Evolutionary conservation across 2,888 invertebrate species (phyloP).

Genomic region (Eurytoma adleriae): DNA sequence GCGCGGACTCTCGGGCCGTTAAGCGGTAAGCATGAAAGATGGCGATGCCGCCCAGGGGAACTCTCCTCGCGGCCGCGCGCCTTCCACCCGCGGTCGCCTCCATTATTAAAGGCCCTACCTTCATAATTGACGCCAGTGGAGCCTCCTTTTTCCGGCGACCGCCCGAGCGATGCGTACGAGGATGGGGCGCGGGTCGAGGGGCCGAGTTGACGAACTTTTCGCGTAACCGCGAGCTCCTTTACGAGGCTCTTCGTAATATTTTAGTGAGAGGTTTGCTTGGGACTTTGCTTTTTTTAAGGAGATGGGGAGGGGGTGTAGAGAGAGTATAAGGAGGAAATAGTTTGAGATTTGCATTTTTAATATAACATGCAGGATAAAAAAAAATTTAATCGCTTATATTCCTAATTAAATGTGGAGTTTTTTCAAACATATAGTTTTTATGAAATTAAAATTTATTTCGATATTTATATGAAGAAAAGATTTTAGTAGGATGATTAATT

Average conservation of each 20-base stretch:
- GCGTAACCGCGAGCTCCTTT: background rate
- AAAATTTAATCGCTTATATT: too few relatives aligned
- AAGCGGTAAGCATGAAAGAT: conserved; percentile 73
- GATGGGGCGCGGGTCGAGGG: background rate
- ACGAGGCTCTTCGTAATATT: background rate
- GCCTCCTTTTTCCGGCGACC: conserved; percentile 10
- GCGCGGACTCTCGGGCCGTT: conserved; percentile 62
- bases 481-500: too few relatives aligned
- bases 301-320: too few relatives aligned
- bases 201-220: background rate
- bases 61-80: conserved; percentile 61
- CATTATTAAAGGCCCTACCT: conserved; percentile 63
- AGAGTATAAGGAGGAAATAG: too few relatives aligned
- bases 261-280: background rate
- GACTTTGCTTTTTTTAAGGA: background rate
- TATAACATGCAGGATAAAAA: too few relatives aligned
- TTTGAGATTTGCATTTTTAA: too few relatives aligned
- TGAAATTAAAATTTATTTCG: too few relatives aligned
- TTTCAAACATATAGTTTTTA: too few relatives aligned
- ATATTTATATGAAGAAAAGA: too few relatives aligned
- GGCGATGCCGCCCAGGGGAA: conserved; percentile 72
- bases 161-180: background rate
- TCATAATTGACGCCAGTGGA: conserved; percentile 73
- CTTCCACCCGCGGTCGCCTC: conserved; percentile 59
- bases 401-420: too few relatives aligned